Evolutionary conservation across 2,888 invertebrate genomes (phyloP).

Genomic region (Lottia scabra): DNA sequence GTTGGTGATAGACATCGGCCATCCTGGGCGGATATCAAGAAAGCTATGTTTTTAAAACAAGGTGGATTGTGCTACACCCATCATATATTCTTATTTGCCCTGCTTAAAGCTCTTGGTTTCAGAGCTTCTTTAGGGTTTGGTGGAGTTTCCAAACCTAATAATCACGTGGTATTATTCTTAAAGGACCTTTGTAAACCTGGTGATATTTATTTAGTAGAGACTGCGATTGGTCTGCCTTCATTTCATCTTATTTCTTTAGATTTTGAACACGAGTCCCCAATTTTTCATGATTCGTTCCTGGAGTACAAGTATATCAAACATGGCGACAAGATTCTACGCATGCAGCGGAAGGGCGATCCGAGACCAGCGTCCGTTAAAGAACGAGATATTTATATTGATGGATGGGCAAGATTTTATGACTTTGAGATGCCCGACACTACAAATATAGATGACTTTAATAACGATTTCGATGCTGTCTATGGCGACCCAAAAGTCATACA

Average conservation of each 20-base stretch:
- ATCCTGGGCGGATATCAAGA: slow-evolving; percentile 28
- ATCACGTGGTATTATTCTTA: slow-evolving; percentile 32
- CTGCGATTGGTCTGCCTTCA: slow-evolving; percentile 35
- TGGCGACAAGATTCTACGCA: slow-evolving; percentile 29
- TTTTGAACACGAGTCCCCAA: slow-evolving; percentile 34
- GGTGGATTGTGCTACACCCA: slow-evolving; percentile 40
- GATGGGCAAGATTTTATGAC: slow-evolving; percentile 33
- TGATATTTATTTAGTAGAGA: slow-evolving; percentile 33
- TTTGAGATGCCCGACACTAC: slow-evolving; percentile 10
- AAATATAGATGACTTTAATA: slow-evolving; percentile 24
- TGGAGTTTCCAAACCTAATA: slow-evolving; percentile 24
- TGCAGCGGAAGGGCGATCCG: slow-evolving; percentile 35
- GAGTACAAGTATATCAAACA: slow-evolving; percentile 36
- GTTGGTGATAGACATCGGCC: slow-evolving; percentile 27
- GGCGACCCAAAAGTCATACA: neutral
- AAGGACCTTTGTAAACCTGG: slow-evolving; percentile 27
- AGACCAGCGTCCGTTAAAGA: neutral
- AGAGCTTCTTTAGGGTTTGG: slow-evolving; percentile 21
- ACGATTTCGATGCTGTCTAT: slow-evolving; percentile 28
- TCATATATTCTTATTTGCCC: slow-evolving; percentile 30
- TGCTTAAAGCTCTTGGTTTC: slow-evolving; percentile 30
- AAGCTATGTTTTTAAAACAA: slow-evolving; percentile 19
- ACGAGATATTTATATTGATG: slow-evolving; percentile 19
- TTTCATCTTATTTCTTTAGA: slow-evolving; percentile 31
- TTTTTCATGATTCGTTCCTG: slow-evolving; percentile 34